Evolutionary conservation across 2,888 invertebrate genomes (phyloP), one percentile per base, ranked within the genome.

Genomic region (Alsophila aescularia): DNA sequence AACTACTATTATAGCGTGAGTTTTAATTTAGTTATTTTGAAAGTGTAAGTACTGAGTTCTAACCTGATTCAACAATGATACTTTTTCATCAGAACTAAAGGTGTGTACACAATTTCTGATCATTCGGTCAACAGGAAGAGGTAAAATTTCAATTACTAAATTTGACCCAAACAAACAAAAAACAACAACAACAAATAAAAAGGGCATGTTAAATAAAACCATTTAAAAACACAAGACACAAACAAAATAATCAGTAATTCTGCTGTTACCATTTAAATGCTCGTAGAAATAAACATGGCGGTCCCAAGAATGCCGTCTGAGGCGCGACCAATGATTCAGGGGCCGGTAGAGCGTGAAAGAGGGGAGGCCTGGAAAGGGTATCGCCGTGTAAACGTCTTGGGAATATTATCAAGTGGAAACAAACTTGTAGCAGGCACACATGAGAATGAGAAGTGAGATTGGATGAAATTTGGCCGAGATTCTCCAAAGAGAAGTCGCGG

Each of bases 291-390:
- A 60, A 55, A 59, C 44, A 56, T 52, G 41, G 31, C 37, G 29
- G 59, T 60, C 64, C 70, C 72, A 70, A 72, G 69, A 61, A 71
- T 68, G 52, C 61, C 56, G 77, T 77, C 74, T 76, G 72, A 81
- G 78, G 79, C 78, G 81, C 81, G 80, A 79, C 79, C 73, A 70
- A 64, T 87, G 87, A 89, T 71, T 87, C 87, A 86, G 77, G 62
- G 73, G 68, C 62, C 84, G 81, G 75, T 82, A 77, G 79, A 72
- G 87, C 89, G 84, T 86, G 79, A 85, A 85, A 72, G 73, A 78
- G 82, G 85, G 87, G 86, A 82, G 86, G 83, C 87, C 85, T 67
- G 69, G 69, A 70, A 78, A 80, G 85, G 85, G 77, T 84, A 81
- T 77, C 76, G 70, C 60, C 61, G 66, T 63, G 66, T 44, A 49